Conservation (phyloP, 2,888 invertebrate genomes). For the Trachelus troglodyta region DNA sequence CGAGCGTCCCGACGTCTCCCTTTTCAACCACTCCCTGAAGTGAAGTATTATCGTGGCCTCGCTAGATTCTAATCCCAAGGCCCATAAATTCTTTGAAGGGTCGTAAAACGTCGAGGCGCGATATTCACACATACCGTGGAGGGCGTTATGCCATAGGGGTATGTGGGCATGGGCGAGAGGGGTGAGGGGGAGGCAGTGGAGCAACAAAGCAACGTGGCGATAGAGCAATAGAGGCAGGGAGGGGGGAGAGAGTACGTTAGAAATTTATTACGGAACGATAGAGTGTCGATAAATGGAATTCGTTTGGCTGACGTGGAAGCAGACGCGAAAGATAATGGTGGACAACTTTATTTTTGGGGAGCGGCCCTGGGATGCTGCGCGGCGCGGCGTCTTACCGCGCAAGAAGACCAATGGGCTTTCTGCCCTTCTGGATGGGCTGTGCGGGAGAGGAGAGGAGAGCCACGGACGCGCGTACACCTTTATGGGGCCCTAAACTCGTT, state of each 20-base stretch:
- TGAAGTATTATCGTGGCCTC: too few species aligned
- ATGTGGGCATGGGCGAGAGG: too few species aligned
- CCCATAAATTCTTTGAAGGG: neutral
- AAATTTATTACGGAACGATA: conserved; percentile 51
- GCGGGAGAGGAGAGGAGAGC: neutral
- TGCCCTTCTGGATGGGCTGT: neutral
- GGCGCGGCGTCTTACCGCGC: conserved; percentile 2
- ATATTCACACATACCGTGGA: conserved; percentile 53
- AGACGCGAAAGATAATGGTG: conserved; percentile 17
- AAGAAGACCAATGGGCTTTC: conserved; percentile 5
- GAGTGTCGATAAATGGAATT: conserved; percentile 41
- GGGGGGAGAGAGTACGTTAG: conserved; percentile 19
- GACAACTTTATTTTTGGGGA: conserved; percentile 11
- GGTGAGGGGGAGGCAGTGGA: too few species aligned
- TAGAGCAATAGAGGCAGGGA: neutral
- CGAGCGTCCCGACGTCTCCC: neutral
- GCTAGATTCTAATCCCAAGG: too few species aligned
- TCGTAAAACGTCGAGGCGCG: conserved; percentile 34
- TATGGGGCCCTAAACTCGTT: conserved; percentile 11
- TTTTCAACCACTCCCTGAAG: too few species aligned
- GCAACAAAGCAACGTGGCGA: conserved; percentile 34
- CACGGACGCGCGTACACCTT: conserved; percentile 5
- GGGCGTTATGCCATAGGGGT: conserved; percentile 26
- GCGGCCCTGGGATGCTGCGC: conserved; percentile 8
- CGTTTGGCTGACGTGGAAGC: conserved; percentile 21